These are phyloP conservation scores for Halocynthia roretzi DNA, from an alignment of 23 tunicate species.

Conservation along the genomic window DNA sequence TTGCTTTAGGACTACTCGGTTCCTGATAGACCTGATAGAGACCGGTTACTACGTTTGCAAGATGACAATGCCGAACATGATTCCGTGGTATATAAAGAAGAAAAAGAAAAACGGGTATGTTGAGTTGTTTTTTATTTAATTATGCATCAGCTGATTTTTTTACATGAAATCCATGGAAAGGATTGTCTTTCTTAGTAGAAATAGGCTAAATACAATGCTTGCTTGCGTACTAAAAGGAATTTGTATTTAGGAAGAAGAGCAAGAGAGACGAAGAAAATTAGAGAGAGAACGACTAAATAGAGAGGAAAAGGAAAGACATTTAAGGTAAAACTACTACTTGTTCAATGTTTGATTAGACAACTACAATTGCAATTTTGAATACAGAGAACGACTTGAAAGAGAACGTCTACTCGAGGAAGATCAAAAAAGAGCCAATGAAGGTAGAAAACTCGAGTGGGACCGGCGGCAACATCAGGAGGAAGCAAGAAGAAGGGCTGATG, in stretches of 20 bases:
- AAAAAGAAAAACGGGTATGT: conserved; percentile 2
- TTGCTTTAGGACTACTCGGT: conserved; percentile 24
- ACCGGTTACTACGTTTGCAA: conserved; percentile 57
- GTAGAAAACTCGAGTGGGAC: neutral
- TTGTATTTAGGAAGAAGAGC: conserved; percentile 32
- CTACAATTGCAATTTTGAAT: neutral
- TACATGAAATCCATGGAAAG: neutral
- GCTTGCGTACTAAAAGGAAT: neutral
- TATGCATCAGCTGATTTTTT: no score
- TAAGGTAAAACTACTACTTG: conserved; percentile 1
- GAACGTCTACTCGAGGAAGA: conserved; percentile 6
- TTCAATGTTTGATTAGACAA: neutral
- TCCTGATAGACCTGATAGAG: conserved; percentile 89
- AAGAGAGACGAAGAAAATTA: conserved; percentile 17
- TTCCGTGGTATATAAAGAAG: conserved; percentile 6
- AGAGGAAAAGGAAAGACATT: conserved; percentile 24
- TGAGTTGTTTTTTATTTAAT: no score
- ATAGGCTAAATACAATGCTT: no score
- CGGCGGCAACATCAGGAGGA: conserved; percentile 26
- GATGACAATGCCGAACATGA: conserved; percentile 27
- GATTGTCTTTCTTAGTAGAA: neutral
- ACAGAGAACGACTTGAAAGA: conserved; percentile 20
- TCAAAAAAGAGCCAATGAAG: neutral
- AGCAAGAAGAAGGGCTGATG: neutral
- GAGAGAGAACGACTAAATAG: conserved; percentile 12